A percentile compares a stretch with the other conserved stretches of the same genome.
These are phyloP conservation scores for Berghia stephanieae DNA, from an alignment of 1,140 invertebrate species.

Conservation along the genomic window DNA sequence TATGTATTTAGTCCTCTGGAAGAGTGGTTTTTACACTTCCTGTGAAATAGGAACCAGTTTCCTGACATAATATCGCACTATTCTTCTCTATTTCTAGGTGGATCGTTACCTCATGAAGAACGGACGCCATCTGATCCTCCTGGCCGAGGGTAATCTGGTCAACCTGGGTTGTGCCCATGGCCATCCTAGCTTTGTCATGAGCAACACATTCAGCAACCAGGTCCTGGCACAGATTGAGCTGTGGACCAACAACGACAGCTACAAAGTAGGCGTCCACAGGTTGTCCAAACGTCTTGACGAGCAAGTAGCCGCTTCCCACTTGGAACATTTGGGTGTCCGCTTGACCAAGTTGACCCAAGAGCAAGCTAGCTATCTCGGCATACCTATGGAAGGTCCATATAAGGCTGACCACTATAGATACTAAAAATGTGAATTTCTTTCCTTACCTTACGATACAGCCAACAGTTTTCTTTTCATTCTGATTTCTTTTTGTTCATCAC, in stretches of 20 bases:
- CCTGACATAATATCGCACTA: too few species aligned
- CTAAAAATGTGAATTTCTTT: conserved; percentile 72
- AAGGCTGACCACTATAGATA: conserved; percentile 99
- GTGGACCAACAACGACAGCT: conserved; percentile 85
- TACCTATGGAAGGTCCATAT: conserved; percentile 89
- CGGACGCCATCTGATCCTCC: conserved; percentile 91
- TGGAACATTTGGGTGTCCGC: conserved; percentile 96
- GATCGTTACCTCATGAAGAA: conserved; percentile 90
- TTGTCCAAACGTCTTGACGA: conserved; percentile 96
- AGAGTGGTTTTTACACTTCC: too few species aligned
- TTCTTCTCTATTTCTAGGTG: too few species aligned
- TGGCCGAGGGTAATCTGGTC: conserved; percentile 96
- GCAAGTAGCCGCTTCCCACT: conserved; percentile 95
- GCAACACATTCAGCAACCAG: conserved; percentile 99
- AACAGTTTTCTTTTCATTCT: too few species aligned
- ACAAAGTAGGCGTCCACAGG: conserved; percentile 89
- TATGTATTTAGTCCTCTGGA: too few species aligned
- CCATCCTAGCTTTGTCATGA: conserved; percentile 99
- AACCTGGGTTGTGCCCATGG: conserved; percentile 99
- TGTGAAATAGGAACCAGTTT: too few species aligned
- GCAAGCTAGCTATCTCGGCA: conserved; percentile 91
- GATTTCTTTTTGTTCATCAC: too few species aligned
- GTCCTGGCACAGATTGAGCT: conserved; percentile 98
- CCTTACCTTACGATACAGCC: too few species aligned
- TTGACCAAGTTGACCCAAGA: conserved; percentile 88